These are phyloP conservation scores for Elysia crispata DNA, from an alignment of 2,888 invertebrate species.

Conservation along the genomic window DNA sequence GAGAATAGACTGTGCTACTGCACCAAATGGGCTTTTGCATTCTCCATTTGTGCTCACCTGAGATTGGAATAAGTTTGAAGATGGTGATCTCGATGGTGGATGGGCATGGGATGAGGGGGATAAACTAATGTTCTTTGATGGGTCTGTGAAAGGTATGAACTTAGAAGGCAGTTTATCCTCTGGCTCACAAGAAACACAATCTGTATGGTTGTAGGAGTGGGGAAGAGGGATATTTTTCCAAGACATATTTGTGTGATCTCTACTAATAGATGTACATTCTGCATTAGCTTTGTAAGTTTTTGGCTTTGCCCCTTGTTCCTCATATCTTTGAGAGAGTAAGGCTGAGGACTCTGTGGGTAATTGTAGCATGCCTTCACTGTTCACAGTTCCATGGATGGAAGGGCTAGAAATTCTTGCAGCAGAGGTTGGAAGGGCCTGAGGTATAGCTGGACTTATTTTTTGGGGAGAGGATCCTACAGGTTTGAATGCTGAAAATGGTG, in stretches of 20 bases:
- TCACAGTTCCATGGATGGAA: conserved; percentile 18
- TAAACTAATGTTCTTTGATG: not conserved
- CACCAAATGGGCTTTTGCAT: too few species aligned
- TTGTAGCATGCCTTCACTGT: not conserved
- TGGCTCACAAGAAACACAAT: conserved; percentile 49
- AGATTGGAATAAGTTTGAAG: too few species aligned
- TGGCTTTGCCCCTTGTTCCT: conserved; percentile 44
- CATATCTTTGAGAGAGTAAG: not conserved
- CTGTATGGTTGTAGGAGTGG: conserved; percentile 50
- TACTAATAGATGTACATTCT: not conserved
- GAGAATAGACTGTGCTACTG: too few species aligned
- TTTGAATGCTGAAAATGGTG: conserved; percentile 51
- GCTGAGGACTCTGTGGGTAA: not conserved
- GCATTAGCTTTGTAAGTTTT: conserved; percentile 11
- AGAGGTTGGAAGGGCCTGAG: conserved; percentile 18
- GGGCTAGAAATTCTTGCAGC: conserved; percentile 19
- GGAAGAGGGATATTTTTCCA: conserved; percentile 55
- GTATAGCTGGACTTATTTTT: too few species aligned
- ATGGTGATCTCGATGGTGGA: too few species aligned
- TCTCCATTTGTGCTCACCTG: not conserved
- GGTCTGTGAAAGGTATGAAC: conserved; percentile 47
- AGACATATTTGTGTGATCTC: conserved; percentile 32
- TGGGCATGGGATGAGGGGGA: too few species aligned
- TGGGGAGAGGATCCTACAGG: conserved; percentile 45
- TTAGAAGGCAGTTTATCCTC: conserved; percentile 51